Percentiles rank a stretch among this genome's conserved stretches.
These are phyloP conservation scores for Anastrepha obliqua DNA, from an alignment of 1,140 invertebrate species.

Conservation along the genomic window DNA sequence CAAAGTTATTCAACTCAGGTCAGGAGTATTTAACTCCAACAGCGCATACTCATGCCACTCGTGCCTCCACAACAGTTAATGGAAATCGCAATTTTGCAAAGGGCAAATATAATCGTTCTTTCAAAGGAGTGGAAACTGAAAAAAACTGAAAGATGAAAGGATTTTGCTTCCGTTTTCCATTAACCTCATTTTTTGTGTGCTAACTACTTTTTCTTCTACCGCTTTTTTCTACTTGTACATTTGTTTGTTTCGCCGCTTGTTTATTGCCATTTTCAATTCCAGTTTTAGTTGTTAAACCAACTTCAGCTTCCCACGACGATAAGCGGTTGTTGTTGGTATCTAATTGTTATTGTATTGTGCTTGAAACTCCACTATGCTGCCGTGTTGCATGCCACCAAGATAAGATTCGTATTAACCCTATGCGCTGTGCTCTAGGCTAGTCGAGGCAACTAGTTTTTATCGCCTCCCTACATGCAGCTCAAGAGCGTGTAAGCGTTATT, in stretches of 20 bases:
- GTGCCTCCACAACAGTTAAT: background rate
- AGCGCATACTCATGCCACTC: background rate
- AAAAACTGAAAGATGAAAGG: conserved; percentile 12
- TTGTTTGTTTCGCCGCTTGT: background rate
- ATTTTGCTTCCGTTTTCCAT: conserved; percentile 38
- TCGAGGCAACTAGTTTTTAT: background rate
- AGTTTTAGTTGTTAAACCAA: background rate
- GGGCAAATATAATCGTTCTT: conserved; percentile 10
- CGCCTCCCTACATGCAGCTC: background rate
- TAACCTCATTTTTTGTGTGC: background rate
- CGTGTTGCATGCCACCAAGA: conserved; percentile 24
- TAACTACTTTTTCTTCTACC: too few relatives aligned
- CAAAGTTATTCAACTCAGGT: conserved; percentile 26
- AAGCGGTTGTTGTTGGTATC: background rate
- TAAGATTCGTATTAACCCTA: background rate
- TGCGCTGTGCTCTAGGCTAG: background rate
- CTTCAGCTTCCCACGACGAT: background rate
- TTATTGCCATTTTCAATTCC: conserved; percentile 11
- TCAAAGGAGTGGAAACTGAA: background rate
- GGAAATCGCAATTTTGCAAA: conserved; percentile 37
- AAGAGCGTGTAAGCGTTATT: background rate
- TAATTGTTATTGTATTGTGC: conserved; percentile 19
- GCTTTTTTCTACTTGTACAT: too few relatives aligned
- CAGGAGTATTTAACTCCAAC: background rate
- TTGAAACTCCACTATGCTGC: background rate